A percentile compares a stretch with the other conserved stretches of the same genome.
These are phyloP conservation scores for Mesochorus sp. DNA, from an alignment of 2,888 invertebrate genomes.

Conservation along the genomic window DNA sequence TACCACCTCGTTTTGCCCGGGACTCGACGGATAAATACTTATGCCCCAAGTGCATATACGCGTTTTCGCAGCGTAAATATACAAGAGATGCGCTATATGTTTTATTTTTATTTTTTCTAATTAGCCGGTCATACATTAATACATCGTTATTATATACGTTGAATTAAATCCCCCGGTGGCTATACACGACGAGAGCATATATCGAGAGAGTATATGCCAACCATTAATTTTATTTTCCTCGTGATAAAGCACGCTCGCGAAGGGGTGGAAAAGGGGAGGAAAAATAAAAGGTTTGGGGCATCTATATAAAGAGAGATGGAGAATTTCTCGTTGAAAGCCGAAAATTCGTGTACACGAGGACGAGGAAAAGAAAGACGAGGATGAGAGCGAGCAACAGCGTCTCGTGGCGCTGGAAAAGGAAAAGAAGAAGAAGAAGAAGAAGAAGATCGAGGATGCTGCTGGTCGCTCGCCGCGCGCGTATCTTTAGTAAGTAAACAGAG, in stretches of 20 bases:
- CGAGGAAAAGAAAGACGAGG: conserved; percentile 24
- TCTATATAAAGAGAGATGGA: too few species aligned
- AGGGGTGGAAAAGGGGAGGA: background rate
- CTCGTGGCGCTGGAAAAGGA: conserved; percentile 18
- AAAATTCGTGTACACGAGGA: background rate
- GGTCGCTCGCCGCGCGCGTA: conserved; percentile 67
- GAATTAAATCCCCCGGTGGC: too few species aligned
- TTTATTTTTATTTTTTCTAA: too few species aligned
- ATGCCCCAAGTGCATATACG: background rate
- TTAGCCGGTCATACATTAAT: too few species aligned
- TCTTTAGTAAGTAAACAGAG: conserved; percentile 81
- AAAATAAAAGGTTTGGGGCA: conserved; percentile 25
- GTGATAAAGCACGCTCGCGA: conserved; percentile 71
- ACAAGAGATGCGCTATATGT: too few species aligned
- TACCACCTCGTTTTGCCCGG: conserved; percentile 46
- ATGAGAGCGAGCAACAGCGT: conserved; percentile 38
- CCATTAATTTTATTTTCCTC: conserved; percentile 79
- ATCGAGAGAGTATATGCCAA: conserved; percentile 63
- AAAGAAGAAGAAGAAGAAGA: conserved; percentile 1
- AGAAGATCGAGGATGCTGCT: conserved; percentile 35
- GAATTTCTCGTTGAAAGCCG: too few species aligned
- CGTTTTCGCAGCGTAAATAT: too few species aligned
- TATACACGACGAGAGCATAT: too few species aligned
- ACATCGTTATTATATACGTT: too few species aligned
- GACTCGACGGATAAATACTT: conserved; percentile 37